These are phyloP conservation scores for Marasmarcha lunaedactyla DNA, from an alignment of 2,888 invertebrate genomes.

Conservation along the genomic window DNA sequence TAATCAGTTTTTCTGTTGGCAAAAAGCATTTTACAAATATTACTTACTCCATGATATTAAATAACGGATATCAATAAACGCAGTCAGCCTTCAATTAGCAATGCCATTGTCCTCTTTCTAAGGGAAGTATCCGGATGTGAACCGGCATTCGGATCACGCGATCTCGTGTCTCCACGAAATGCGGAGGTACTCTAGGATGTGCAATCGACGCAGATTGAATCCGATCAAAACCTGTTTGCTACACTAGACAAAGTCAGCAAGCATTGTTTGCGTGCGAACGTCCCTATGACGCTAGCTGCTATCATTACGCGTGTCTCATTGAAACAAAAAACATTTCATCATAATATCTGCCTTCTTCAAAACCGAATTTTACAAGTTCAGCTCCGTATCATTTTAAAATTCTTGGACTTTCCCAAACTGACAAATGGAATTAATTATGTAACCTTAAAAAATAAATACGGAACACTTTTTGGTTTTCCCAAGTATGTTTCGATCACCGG, in stretches of 20 bases:
- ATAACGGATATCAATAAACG: slow-evolving; percentile 7
- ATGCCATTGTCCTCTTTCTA: slow-evolving; percentile 7
- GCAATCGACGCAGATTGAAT: slow-evolving; percentile 26
- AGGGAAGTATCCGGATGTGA: slow-evolving; percentile 18
- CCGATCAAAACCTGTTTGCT: slow-evolving; percentile 31
- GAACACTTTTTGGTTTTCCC: too few relatives aligned
- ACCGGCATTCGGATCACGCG: slow-evolving; percentile 18
- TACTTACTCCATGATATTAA: background rate
- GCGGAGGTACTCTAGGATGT: slow-evolving; percentile 45
- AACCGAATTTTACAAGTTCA: too few relatives aligned
- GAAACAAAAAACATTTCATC: background rate
- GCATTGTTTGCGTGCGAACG: slow-evolving; percentile 49
- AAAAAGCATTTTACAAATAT: background rate
- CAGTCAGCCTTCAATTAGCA: slow-evolving; percentile 6
- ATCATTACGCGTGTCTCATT: background rate
- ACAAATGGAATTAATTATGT: too few relatives aligned
- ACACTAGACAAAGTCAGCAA: slow-evolving; percentile 19
- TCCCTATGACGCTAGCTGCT: slow-evolving; percentile 16
- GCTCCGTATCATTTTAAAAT: too few relatives aligned
- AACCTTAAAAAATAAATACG: too few relatives aligned
- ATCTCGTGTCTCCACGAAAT: background rate
- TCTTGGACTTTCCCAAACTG: too few relatives aligned
- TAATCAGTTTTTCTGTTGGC: too few relatives aligned
- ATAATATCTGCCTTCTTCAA: too few relatives aligned
- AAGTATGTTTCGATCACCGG: too few relatives aligned